Evolutionary conservation across 2,888 invertebrate species (phyloP).

Genomic region (Tipula lateralis): DNA sequence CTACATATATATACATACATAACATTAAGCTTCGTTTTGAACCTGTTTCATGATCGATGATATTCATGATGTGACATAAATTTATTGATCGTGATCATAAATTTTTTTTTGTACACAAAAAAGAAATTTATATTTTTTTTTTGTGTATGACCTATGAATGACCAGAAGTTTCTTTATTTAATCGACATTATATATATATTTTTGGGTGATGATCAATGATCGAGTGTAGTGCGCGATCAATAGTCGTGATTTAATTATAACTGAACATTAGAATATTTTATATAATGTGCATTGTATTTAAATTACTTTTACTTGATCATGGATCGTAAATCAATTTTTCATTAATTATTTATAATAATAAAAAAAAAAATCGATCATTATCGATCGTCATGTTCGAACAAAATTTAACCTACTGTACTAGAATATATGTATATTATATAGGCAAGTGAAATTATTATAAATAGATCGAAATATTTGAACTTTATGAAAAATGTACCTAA

Average conservation of each 20-base stretch:
- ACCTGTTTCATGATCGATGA: conserved; percentile 24
- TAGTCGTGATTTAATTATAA: conserved; percentile 19
- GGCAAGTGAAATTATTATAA: background rate
- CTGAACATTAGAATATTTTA: background rate
- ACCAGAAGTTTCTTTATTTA: conserved; percentile 24
- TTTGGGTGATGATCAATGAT: conserved; percentile 19
- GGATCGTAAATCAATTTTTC: conserved; percentile 6
- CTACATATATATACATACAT: background rate
- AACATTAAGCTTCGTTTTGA: background rate
- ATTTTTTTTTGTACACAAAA: background rate
- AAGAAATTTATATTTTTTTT: background rate
- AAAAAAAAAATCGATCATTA: background rate
- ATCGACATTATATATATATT: background rate
- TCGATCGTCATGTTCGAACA: background rate
- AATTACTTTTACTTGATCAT: background rate
- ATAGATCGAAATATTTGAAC: background rate
- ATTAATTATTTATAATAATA: background rate
- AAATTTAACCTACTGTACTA: conserved; percentile 9
- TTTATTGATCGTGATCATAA: conserved; percentile 6
- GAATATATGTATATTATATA: background rate
- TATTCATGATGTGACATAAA: conserved; percentile 11
- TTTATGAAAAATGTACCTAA: background rate
- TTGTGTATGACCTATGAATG: background rate
- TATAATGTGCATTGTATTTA: background rate
- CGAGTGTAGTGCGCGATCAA: conserved; percentile 13